Evolutionary conservation across 2,888 invertebrate species (phyloP), one percentile per base, ranked within the genome.

Genomic region (Muschampia plurimacula): DNA sequence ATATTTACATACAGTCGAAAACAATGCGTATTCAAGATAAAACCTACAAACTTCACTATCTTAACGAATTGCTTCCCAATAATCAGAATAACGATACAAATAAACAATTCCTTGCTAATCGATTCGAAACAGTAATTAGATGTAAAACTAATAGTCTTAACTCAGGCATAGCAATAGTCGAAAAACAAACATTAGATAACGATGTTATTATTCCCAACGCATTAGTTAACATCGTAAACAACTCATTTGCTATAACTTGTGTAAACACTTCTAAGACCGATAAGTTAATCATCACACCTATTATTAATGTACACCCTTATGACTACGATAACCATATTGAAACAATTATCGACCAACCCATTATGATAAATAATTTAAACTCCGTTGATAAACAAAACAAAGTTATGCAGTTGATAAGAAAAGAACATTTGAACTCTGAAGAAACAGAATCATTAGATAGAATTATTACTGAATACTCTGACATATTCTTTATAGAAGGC

Each of bases 1-100:
- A 74, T 65, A 77, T 82, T 3, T 79, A 81, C 52, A 36, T 80
- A 5, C 76, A 81, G 75, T 80, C 80, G n/a, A 80, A 83, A 76
- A 80, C 80, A 22, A 81, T 82, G 80, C 74, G 77, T 39, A 62
- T 81, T 2, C 76, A 71, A 0, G 72, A 82, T 69, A 73, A 44
- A 32, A 72, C 78, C 3, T 81, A 81, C 60, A 77, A 76, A 72
- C 74, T 82, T 5, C 76, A 74, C 52, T 76, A 69, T 69, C 49
- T 76, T 9, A 74, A 66, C 13, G 75, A 80, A 73, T 10, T 39
- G 10, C 57, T 60, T 60, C 15, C 68, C 22, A 44, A 57, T 57
- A 28, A 75, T 28, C 49, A 49, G 49, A 49, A 49, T 49, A 49
- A 49, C 9, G 9, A 41, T 49, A 7, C 49, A 49, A 13, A 49